phyloP scores from a whole-genome alignment of 1,140 invertebrate genomes.

The Acromyrmex heyeri region DNA sequence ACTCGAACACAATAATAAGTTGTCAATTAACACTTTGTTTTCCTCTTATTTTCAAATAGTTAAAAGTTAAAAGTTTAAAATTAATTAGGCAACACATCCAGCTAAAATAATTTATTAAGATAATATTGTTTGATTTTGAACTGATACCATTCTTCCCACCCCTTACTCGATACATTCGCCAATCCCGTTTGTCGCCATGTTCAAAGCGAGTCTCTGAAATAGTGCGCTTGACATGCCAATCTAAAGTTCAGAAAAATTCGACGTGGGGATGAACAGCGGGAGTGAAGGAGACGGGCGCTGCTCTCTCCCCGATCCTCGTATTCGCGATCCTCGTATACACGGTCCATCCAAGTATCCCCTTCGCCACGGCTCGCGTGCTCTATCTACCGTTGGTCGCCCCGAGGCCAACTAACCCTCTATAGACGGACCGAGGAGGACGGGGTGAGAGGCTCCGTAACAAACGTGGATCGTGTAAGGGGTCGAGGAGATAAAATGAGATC shows the following conservation, averaged over 20 bases:
- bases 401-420: slow-evolving; percentile 71
- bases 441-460: slow-evolving; percentile 78
- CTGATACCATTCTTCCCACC: background rate
- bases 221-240: slow-evolving; percentile 67
- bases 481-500: slow-evolving; percentile 85
- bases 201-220: slow-evolving; percentile 22
- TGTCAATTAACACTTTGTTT: background rate
- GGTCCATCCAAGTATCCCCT: slow-evolving; percentile 67
- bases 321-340: slow-evolving; percentile 25
- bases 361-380: slow-evolving; percentile 73
- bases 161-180: background rate
- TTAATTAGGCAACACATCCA: background rate
- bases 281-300: slow-evolving; percentile 15
- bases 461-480: slow-evolving; percentile 84
- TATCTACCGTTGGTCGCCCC: slow-evolving; percentile 75
- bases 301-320: slow-evolving; percentile 66
- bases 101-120: background rate
- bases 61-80: slow-evolving; percentile 8
- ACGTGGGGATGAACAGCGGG: background rate
- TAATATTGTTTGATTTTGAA: background rate
- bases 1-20: background rate
- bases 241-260: slow-evolving; percentile 43
- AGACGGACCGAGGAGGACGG: slow-evolving; percentile 21
- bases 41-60: background rate
- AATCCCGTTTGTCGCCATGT: background rate